Evolutionary conservation across 23 tunicate genomes (phyloP), one percentile per base, ranked within the genome.

Genomic region (Styela clava): DNA sequence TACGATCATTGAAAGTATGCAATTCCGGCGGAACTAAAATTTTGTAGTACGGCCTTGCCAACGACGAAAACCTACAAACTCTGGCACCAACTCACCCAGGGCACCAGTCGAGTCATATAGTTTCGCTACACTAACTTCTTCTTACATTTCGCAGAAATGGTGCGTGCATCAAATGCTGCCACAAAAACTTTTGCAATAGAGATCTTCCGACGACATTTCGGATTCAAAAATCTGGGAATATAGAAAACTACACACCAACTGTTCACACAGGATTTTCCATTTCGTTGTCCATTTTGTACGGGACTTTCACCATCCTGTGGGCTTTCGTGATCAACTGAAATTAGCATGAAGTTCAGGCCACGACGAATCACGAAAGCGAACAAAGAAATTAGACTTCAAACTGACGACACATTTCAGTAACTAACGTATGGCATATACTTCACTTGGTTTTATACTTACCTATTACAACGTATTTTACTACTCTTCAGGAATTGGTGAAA

Each of bases 71-170:
- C n/a, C n/a, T n/a, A n/a, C n/a, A n/a, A n/a, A n/a, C n/a, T n/a
- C n/a, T n/a, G n/a, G n/a, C n/a, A n/a, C n/a, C n/a, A n/a, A n/a
- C n/a, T n/a, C n/a, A n/a, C n/a, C n/a, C n/a, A n/a, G n/a, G n/a
- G n/a, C n/a, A n/a, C n/a, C n/a, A n/a, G n/a, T n/a, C n/a, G n/a
- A n/a, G n/a, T n/a, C n/a, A n/a, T n/a, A n/a, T n/a, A n/a, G n/a
- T n/a, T n/a, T n/a, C n/a, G n/a, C n/a, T n/a, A n/a, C n/a, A n/a
- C n/a, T n/a, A n/a, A n/a, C n/a, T n/a, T n/a, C n/a, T n/a, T n/a
- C n/a, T 65, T 31, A 24, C 62, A 28, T 67, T 72, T 31, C n/a
- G 9, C 78, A 72, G 78, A 33, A 33, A 72, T 61, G 78, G 78
- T 9, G 44, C 78, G 20, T 72, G 78, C n/a, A 23, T 23, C 36